Evolutionary conservation across 2,113 vertebrate genomes (phyloP), one percentile per base, ranked within the genome.

Genomic region (Stegostoma tigrinum): DNA sequence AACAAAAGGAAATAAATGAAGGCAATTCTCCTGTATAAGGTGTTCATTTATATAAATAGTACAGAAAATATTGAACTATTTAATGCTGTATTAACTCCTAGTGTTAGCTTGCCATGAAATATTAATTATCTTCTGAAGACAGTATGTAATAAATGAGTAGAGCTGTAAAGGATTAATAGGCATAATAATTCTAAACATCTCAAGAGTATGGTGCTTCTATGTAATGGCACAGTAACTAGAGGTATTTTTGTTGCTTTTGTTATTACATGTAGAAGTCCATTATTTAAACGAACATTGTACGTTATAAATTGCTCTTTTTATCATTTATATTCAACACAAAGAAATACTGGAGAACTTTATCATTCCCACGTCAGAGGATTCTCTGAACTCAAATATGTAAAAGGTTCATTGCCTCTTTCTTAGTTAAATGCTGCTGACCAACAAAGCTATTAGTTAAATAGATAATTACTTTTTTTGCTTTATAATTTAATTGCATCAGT

Each of bases 401-500:
- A 95, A 95, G 94, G 94, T 95, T 95, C 94, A 95, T 95, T 95
- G n/a, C 94, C 91, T 95, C 94, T 95, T 95, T 45, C 67, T 95
- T 95, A 95, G 94, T 95, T 95, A 95, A 95, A 95, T 95, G 42
- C 94, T 95, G 94, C 94, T 95, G 94, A 95, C 94, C 94, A 95
- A 95, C 94, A 95, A 95, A 95, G 94, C 94, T 95, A 95, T 95
- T 95, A 95, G 94, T 95, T 95, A 95, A 95, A 95, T 95, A 95
- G 94, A 95, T 95, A 95, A 95, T 95, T 95, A 95, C 94, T 95
- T 95, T 95, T 95, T 95, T 95, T 95, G 94, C 94, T 95, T 95
- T 95, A 95, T 95, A 95, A 95, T 72, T 95, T 95, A 95, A 95
- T 95, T 95, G 94, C 68, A 95, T 52, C 94, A 95, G 94, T 72